A percentile compares a stretch with the other conserved stretches of the same genome.
Conservation (phyloP, 2,113 vertebrate genomes). For the Entelurus aequoreus region DNA sequence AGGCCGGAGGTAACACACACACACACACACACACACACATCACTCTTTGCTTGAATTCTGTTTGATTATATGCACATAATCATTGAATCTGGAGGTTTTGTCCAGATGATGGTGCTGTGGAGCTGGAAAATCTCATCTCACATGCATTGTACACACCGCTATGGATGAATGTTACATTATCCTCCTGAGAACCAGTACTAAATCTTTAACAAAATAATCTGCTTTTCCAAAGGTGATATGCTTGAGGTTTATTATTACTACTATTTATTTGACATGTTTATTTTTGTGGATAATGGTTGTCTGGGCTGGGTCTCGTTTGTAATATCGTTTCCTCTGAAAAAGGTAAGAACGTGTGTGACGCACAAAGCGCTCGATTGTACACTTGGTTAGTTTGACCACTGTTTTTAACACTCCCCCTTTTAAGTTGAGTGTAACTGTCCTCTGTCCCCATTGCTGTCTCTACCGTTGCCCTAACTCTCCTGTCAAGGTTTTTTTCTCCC, state of each 20-base stretch:
- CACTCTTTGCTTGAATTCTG: background rate
- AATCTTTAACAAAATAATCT: too few species aligned
- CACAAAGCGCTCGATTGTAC: constrained; percentile 33
- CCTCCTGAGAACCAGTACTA: too few species aligned
- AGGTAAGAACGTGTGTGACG: background rate
- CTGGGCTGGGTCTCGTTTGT: background rate
- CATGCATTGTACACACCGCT: constrained; percentile 18
- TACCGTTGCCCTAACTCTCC: constrained; percentile 62
- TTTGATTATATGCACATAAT: background rate
- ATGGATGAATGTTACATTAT: constrained; percentile 42
- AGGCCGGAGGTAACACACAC: constrained; percentile 78
- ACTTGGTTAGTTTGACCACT: constrained; percentile 64
- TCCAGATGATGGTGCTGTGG: constrained; percentile 77
- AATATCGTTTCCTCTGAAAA: background rate
- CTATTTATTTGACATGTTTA: too few species aligned
- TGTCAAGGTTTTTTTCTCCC: constrained; percentile 31
- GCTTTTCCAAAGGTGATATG: too few species aligned
- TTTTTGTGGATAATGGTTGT: too few species aligned
- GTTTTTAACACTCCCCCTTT: constrained; percentile 61
- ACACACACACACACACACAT: constrained; percentile 6
- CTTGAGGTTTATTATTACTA: too few species aligned
- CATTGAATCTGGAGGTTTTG: constrained; percentile 32
- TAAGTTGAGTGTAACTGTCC: constrained; percentile 53
- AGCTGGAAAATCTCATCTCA: constrained; percentile 44
- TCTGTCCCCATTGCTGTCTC: constrained; percentile 32